A percentile compares a stretch with the other conserved stretches of the same genome.
Evolutionary conservation across 2,113 vertebrate genomes (phyloP).

Genomic region (Caracal caracal): DNA sequence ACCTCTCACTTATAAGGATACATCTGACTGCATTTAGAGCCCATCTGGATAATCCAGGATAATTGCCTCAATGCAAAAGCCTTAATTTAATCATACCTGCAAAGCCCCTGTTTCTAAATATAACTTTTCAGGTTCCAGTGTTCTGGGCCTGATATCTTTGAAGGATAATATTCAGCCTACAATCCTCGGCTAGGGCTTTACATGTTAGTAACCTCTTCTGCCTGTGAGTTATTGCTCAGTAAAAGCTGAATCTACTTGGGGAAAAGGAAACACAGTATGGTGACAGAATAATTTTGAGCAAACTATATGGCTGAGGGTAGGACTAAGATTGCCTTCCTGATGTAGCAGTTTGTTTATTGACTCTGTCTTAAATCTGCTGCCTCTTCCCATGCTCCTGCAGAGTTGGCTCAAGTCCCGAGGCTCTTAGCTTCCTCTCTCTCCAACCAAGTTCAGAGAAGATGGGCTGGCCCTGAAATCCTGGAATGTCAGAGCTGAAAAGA

Average conservation of each 20-base stretch:
- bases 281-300: constrained; percentile 15
- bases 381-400: constrained; percentile 11
- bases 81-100: constrained; percentile 17
- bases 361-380: constrained; percentile 15
- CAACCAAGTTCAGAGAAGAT: background rate
- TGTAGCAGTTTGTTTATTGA: constrained; percentile 27
- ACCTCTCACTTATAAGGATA: background rate
- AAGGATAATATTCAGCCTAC: background rate
- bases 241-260: background rate
- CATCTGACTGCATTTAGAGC: background rate
- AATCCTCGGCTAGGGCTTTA: background rate
- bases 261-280: constrained; percentile 5
- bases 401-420: constrained; percentile 12
- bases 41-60: background rate
- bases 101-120: background rate
- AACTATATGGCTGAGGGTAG: background rate
- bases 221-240: background rate
- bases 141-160: background rate
- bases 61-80: background rate
- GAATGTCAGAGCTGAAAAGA: background rate
- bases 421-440: background rate
- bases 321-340: constrained; percentile 32
- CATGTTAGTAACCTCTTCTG: background rate
- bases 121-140: background rate
- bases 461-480: background rate